Base-by-base conservation (phyloP, 2,888 invertebrate genomes). In the Strigamia maritima region DNA sequence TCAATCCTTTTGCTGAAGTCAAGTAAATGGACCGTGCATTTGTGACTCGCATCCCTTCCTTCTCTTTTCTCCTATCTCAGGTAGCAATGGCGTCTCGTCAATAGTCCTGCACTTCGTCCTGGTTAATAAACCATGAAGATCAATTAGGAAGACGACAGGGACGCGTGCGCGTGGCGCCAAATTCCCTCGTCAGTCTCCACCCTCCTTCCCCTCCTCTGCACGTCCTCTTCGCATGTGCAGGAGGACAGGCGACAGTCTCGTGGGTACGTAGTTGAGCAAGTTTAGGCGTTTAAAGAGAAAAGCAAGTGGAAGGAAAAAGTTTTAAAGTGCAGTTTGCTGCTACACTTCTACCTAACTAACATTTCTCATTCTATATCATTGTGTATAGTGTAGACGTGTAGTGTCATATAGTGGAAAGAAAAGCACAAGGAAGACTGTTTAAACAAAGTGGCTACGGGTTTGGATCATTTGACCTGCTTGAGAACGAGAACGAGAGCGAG, bases 11-110 rank as follows among this genome's bases (percentile, higher is more conserved):
- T 70, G 70, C 70, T n/a, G 16, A 70, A 70, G 70, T 70, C 70
- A 70, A 70, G 70, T 70, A 70, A 70, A 70, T 70, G 70, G 70
- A 70, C 70, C 70, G 70, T 70, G 70, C 70, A 70, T 70, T 70
- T 70, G 26, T 26, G 54, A n/a, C n/a, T 54, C 54, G 54, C 54
- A n/a, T 54, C 54, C 19, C 54, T 44, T 16, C 44, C 44, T 12
- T 65, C 60, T 4, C 60, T 24, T 65, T 28, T 70, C 70, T 26
- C 26, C 70, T 70, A 70, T 70, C 70, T 70, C 70, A 70, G 70
- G 70, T 70, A 70, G 70, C 70, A 70, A 70, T 70, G 70, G 70
- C 70, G 70, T 70, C 70, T 70, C 70, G 70, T 70, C 70, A 70
- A 70, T 70, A 28, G 70, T 70, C 70, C 70, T 70, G 70, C 70